A percentile compares a stretch with the other conserved stretches of the same genome.
phyloP scores from a whole-genome alignment of 2,888 invertebrate genomes.

The Agelastica alni region DNA sequence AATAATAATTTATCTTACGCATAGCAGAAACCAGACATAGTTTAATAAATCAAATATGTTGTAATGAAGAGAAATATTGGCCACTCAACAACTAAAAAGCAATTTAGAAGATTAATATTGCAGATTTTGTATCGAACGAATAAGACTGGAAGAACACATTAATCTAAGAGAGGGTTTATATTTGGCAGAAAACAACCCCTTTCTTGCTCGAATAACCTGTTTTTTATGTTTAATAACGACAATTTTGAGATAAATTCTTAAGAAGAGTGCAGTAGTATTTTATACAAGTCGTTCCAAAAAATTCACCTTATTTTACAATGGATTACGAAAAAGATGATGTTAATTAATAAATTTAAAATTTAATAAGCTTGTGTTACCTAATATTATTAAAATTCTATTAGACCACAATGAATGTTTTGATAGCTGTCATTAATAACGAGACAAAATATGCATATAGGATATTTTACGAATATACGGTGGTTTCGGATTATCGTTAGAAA shows the following conservation, averaged over 20 bases:
- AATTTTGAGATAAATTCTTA: background rate
- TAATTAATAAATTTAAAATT: too few species aligned
- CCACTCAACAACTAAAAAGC: constrained; percentile 48
- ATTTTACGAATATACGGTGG: too few species aligned
- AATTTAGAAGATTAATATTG: constrained; percentile 52
- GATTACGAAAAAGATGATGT: too few species aligned
- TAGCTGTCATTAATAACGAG: too few species aligned
- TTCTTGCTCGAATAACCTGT: constrained; percentile 12
- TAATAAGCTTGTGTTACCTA: too few species aligned
- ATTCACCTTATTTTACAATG: too few species aligned
- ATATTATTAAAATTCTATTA: too few species aligned
- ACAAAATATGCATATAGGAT: too few species aligned
- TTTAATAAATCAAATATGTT: constrained; percentile 43
- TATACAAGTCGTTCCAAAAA: too few species aligned
- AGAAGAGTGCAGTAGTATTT: too few species aligned
- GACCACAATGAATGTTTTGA: too few species aligned
- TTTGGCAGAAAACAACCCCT: constrained; percentile 36
- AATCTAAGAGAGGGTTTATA: constrained; percentile 42
- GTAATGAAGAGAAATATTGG: constrained; percentile 53
- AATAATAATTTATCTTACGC: constrained; percentile 30
- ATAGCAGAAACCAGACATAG: constrained; percentile 17
- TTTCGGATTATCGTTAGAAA: too few species aligned
- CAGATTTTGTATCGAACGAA: constrained; percentile 24
- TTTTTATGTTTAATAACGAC: constrained; percentile 5
- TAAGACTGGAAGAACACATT: constrained; percentile 33